Conservation (phyloP, 2,113 vertebrate species). For the Zosterops borbonicus region DNA sequence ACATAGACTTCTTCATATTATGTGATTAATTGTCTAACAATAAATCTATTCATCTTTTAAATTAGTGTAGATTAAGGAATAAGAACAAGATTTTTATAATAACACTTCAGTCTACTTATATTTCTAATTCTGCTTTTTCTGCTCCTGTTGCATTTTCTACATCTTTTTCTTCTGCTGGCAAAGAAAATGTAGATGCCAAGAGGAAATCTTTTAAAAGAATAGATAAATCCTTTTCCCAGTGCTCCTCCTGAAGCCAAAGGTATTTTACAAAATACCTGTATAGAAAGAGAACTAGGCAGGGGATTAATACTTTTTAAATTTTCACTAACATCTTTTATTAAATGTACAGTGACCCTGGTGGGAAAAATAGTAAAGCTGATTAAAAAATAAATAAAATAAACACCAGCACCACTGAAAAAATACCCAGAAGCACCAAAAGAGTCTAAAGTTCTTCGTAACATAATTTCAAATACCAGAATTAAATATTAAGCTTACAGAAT, state of each 20-base stretch:
- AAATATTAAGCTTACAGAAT: not conserved
- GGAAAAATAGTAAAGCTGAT: not conserved
- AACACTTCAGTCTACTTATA: not conserved
- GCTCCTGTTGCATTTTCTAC: not conserved
- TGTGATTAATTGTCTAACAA: not conserved
- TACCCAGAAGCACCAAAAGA: not conserved
- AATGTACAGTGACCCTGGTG: not conserved
- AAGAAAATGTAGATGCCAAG: not conserved
- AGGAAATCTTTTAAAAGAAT: not conserved
- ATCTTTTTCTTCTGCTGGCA: not conserved
- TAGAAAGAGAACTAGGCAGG: not conserved
- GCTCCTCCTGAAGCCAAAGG: not conserved
- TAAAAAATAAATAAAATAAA: not conserved
- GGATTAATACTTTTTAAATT: not conserved
- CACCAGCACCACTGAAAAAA: not conserved
- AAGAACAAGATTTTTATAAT: not conserved
- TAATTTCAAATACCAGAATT: not conserved
- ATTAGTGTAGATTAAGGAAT: not conserved
- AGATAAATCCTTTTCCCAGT: not conserved
- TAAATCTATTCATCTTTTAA: not conserved
- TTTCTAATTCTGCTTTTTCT: not conserved
- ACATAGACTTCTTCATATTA: not conserved
- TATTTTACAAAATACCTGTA: not conserved
- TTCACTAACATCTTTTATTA: not conserved
- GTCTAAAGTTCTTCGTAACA: not conserved